Base-by-base conservation (phyloP, 1,140 invertebrate species). In the Scaptomyza pallida region DNA sequence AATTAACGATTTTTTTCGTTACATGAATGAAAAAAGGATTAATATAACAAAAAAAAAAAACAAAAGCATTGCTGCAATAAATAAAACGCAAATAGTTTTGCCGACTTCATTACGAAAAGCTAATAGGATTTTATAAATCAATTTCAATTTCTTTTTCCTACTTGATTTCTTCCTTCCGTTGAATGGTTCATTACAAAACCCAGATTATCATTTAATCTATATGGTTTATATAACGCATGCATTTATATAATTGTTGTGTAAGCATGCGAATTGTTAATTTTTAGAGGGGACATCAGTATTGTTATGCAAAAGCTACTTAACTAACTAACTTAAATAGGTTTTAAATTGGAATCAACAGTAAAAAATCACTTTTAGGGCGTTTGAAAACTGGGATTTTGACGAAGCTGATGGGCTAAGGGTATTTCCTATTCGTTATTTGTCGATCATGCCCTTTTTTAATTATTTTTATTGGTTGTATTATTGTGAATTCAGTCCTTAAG, bases 51-150 rank as follows among this genome's bases (percentile, higher is more conserved):
- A 43, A 63, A 4, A 23, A 43, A 51, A 13, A 6, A 71, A 40
- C 26, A 43, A 16, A 30, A 44, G 54, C 16, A 62, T 54, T 54
- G 40, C 37, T 35, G 30, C 48, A 15, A 62, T 69, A 48, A 64
- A 64, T 52, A 52, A 21, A 51, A 45, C 3, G 16, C 47, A 61
- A 48, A 62, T 55, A 55, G 50, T 50, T n/a, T n/a, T 56, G 21
- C 17, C 67, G 13, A 63, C 37, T 51, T 64, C 23, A 57, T 57
- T 57, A 57, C 19, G 19, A 41, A 57, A 23, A 57, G n/a, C 60
- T 71, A 57, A 65, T 65, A 71, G 52, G 68, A 44, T 30, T 56
- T 43, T 19, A 65, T 65, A 44, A 64, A 41, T 71, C 37, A 26
- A 71, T 71, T 64, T 43, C 5, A 33, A 41, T n/a, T 63, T 57